A percentile compares a stretch with the other conserved stretches of the same genome.
Conservation (phyloP, 2,888 invertebrate genomes). For the Agriotes lineatus region DNA sequence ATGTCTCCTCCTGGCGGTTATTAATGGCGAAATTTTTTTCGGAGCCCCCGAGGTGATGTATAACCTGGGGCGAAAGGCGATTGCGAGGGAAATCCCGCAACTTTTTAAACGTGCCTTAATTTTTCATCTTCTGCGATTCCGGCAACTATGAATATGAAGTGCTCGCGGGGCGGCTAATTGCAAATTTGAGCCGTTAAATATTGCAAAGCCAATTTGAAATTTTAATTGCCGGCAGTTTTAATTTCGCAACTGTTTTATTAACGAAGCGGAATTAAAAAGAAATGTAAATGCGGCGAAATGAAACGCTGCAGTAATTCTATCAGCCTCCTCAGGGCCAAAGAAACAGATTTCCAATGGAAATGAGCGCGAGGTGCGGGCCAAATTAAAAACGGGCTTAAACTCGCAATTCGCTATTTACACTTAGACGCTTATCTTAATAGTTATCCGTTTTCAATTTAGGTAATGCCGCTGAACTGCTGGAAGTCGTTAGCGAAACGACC, state of each 20-base stretch:
- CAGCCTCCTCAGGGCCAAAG: conserved; percentile 11
- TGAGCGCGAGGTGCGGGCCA: conserved; percentile 23
- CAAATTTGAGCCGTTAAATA: conserved; percentile 44
- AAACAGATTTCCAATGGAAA: conserved; percentile 31
- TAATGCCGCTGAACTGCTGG: conserved; percentile 12
- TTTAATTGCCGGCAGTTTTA: conserved; percentile 41
- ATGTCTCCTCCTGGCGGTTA: neutral
- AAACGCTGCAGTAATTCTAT: conserved; percentile 34
- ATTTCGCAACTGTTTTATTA: conserved; percentile 43
- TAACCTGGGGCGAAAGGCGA: neutral
- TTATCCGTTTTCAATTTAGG: conserved; percentile 38
- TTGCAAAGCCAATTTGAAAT: conserved; percentile 45
- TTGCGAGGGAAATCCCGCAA: neutral
- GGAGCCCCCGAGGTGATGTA: neutral
- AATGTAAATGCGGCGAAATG: conserved; percentile 35
- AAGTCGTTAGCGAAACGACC: conserved; percentile 6
- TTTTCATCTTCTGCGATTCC: conserved; percentile 5
- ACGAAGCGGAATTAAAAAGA: conserved; percentile 38
- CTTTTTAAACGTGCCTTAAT: neutral
- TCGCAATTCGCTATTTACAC: conserved; percentile 34
- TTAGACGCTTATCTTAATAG: conserved; percentile 46
- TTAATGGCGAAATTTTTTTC: neutral
- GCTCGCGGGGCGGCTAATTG: conserved; percentile 19
- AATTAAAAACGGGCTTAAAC: conserved; percentile 25
- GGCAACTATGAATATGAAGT: conserved; percentile 22